phyloP scores from a whole-genome alignment of 1,140 invertebrate species.

The Himalopsyche phryganea region DNA sequence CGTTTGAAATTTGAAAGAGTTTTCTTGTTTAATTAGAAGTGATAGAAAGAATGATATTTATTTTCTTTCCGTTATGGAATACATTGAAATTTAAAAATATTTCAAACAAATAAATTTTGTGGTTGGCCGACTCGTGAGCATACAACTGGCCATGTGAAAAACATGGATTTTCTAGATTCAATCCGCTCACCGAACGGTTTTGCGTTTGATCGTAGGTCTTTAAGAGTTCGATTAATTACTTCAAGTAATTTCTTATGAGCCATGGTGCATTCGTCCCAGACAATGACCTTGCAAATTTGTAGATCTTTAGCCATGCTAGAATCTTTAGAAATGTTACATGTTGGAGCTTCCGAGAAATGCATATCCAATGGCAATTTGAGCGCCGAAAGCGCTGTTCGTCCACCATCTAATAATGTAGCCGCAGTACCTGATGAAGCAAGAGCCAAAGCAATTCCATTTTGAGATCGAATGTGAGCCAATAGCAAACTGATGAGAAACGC shows the following conservation, averaged over 20 bases:
- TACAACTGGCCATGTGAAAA: too few relatives aligned
- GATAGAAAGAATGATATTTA: too few relatives aligned
- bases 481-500: too few relatives aligned
- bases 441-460: too few relatives aligned
- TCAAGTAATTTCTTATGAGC: conserved; percentile 38
- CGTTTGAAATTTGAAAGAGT: too few relatives aligned
- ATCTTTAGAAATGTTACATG: conserved; percentile 39
- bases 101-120: too few relatives aligned
- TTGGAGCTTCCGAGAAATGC: conserved; percentile 28
- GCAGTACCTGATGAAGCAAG: not conserved
- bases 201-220: not conserved
- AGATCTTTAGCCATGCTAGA: conserved; percentile 33
- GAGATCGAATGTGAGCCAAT: too few relatives aligned
- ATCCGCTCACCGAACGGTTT: conserved; percentile 32
- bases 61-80: too few relatives aligned
- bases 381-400: not conserved
- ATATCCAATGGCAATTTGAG: conserved; percentile 17
- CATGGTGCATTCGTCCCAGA: conserved; percentile 41
- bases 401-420: not conserved
- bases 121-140: too few relatives aligned
- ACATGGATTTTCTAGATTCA: too few relatives aligned
- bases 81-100: too few relatives aligned
- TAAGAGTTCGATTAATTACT: not conserved
- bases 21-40: too few relatives aligned
- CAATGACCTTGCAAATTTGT: conserved; percentile 32